A percentile compares a stretch with the other conserved stretches of the same genome.
Evolutionary conservation across 2,113 vertebrate species (phyloP).

Genomic region (Kryptolebias marmoratus): DNA sequence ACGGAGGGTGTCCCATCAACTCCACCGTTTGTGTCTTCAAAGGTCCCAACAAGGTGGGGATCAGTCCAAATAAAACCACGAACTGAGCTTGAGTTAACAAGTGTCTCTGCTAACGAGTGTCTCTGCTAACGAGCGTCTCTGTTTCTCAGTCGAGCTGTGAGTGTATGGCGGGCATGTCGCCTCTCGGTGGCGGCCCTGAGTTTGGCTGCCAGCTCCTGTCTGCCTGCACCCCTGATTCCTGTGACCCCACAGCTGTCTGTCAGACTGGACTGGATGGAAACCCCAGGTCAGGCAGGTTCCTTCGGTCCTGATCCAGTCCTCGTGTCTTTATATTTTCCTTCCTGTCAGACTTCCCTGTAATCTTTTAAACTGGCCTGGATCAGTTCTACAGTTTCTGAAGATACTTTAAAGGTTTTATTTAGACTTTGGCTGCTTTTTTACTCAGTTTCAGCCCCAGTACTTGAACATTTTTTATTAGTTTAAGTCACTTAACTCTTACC

Average conservation of each 20-base stretch:
- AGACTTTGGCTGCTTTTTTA: too few relatives aligned
- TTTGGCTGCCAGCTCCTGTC: constrained; percentile 74
- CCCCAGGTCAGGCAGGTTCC: constrained; percentile 62
- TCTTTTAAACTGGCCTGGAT: background rate
- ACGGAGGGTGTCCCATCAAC: constrained; percentile 88
- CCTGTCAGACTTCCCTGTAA: background rate
- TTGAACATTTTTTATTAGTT: too few relatives aligned
- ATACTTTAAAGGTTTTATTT: too few relatives aligned
- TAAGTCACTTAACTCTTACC: too few relatives aligned
- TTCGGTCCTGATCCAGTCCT: background rate
- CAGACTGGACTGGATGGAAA: constrained; percentile 68
- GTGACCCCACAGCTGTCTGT: constrained; percentile 82
- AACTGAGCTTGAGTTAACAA: background rate
- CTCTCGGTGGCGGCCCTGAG: constrained; percentile 42
- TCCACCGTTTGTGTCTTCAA: constrained; percentile 85
- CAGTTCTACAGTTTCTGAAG: too few relatives aligned
- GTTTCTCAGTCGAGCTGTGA: constrained; percentile 82
- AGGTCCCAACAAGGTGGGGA: constrained; percentile 85
- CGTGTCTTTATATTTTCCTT: background rate
- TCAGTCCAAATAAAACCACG: background rate
- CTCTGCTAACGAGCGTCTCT: background rate
- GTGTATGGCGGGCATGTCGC: constrained; percentile 84
- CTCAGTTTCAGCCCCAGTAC: too few relatives aligned
- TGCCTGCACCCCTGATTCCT: constrained; percentile 75
- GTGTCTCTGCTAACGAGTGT: background rate